Evolutionary conservation across 2,113 vertebrate genomes (phyloP), one percentile per base, ranked within the genome.

Genomic region (Myotis davidii): DNA sequence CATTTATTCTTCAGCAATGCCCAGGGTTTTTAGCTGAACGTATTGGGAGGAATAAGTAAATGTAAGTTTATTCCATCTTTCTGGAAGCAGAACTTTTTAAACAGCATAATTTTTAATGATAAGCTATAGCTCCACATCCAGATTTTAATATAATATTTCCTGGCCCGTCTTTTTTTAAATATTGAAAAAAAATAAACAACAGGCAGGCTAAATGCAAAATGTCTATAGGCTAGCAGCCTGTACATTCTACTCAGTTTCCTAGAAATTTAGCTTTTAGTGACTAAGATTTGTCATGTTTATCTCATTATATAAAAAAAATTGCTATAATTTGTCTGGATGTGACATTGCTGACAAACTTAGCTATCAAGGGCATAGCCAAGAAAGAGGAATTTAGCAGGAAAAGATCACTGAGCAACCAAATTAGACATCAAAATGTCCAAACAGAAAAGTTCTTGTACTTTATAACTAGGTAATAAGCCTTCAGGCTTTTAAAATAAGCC

Each of bases 401-500:
- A 93, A 82, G 48, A 92, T 83, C 23, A 27, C 73, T 83, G 37
- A 34, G 27, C 70, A 90, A 59, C 74, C 65, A 96, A 85, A 77
- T 79, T 76, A 89, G 37, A 67, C 0, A 16, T 73, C 69, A 92
- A 82, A 72, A 94, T 88, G n/a, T 79, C 89, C 50, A 91, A 70
- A 88, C 34, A 70, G 42, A 76, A 64, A 85, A 79, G 42, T 88
- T 90, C 86, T 73, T 92, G 29, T 50, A 70, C 54, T 88, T 91
- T 84, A 89, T 93, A 85, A 95, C 92, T 90, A 96, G 83, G 18
- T 88, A 82, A 88, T 81, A 90, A 88, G 59, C 76, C 83, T 95
- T 82, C 90, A 83, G 85, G 34, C 25, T 94, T 32, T 70, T 13
- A 7, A 42, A 83, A 64, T 64, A 32, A 45, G 25, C 37, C 34